phyloP scores from a whole-genome alignment of 2,797 vertebrate genomes.

The Acanthiza pusilla region DNA sequence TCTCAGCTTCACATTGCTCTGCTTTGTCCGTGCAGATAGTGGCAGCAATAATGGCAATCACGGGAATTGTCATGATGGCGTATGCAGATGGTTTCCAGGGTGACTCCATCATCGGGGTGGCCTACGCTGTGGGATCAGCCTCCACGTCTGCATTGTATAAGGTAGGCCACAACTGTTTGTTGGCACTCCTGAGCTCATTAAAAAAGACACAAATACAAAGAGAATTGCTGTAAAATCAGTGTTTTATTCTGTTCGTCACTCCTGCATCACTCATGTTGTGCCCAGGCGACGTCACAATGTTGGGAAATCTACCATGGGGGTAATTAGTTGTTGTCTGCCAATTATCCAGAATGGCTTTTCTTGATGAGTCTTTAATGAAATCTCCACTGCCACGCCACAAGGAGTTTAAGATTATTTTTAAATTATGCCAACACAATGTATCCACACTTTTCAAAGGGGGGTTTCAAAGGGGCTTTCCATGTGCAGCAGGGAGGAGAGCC shows the following conservation, averaged over 20 bases:
- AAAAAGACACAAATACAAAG: background rate
- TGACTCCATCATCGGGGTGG: slow-evolving; percentile 95
- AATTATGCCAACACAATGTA: background rate
- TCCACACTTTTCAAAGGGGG: background rate
- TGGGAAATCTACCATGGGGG: background rate
- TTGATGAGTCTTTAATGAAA: slow-evolving; percentile 15
- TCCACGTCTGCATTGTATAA: slow-evolving; percentile 96
- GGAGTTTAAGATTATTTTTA: background rate
- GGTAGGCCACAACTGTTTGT: slow-evolving; percentile 68
- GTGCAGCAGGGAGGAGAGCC: background rate
- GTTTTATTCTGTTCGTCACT: background rate
- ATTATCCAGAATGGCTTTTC: background rate
- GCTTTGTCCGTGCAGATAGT: slow-evolving; percentile 85
- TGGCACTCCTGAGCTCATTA: background rate
- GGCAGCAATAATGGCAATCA: slow-evolving; percentile 98
- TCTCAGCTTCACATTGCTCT: slow-evolving; percentile 18
- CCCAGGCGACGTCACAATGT: background rate
- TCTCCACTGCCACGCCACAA: background rate
- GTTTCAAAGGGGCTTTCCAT: fast-evolving
- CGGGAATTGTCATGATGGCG: slow-evolving; percentile 99
- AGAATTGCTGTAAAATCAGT: background rate
- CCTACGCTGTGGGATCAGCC: slow-evolving; percentile 94
- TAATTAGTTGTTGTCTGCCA: background rate
- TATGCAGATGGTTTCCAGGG: slow-evolving; percentile 97
- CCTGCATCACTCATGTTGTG: background rate